phyloP scores from a whole-genome alignment of 1,140 invertebrate species.

The Eriosoma lanigerum region DNA sequence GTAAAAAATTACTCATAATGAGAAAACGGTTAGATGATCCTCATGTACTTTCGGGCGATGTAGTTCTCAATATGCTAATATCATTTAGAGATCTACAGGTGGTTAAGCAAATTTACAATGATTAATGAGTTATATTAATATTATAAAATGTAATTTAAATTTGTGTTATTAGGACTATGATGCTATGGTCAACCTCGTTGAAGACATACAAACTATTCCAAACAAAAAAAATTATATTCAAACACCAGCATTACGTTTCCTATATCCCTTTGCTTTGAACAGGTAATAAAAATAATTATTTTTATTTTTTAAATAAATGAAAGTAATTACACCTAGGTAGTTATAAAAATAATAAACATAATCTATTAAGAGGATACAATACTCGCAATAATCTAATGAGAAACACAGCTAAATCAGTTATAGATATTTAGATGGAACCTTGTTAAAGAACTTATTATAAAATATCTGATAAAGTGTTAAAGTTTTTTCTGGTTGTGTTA shows the following conservation, averaged over 20 bases:
- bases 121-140: not conserved
- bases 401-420: too few relatives aligned
- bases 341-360: too few relatives aligned
- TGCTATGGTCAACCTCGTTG: constrained; percentile 95
- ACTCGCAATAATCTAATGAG: too few relatives aligned
- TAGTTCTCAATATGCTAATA: constrained; percentile 88
- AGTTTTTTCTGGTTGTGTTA: too few relatives aligned
- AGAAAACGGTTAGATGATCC: constrained; percentile 93
- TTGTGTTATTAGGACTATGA: constrained; percentile 79
- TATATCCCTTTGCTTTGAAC: constrained; percentile 97
- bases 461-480: too few relatives aligned
- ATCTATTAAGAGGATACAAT: too few relatives aligned
- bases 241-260: constrained; percentile 85
- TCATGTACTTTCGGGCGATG: constrained; percentile 91
- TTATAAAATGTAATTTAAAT: constrained; percentile 23
- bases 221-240: constrained; percentile 85
- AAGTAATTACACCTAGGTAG: too few relatives aligned
- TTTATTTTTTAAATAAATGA: too few relatives aligned
- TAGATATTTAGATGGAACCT: too few relatives aligned
- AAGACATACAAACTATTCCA: constrained; percentile 91
- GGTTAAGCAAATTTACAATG: constrained; percentile 29
- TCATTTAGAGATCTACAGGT: constrained; percentile 89
- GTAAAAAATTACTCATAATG: constrained; percentile 84
- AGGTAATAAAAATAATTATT: constrained; percentile 62
- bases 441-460: too few relatives aligned